These are phyloP conservation scores for Archilochus colubris DNA, from an alignment of 2,113 vertebrate species.

Conservation along the genomic window DNA sequence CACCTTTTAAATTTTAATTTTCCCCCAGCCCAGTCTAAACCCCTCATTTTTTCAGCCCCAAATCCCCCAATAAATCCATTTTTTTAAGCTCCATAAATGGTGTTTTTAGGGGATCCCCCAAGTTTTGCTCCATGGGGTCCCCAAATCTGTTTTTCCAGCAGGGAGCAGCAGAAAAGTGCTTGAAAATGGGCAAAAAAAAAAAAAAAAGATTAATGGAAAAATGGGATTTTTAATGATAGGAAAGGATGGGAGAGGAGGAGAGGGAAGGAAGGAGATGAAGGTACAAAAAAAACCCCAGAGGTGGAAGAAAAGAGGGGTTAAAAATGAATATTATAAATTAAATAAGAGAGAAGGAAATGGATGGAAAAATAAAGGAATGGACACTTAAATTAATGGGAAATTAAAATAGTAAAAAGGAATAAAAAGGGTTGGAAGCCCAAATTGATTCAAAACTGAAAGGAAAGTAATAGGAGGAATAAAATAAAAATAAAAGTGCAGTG, in stretches of 20 bases:
- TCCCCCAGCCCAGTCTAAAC: too few relatives aligned
- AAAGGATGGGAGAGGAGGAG: neutral
- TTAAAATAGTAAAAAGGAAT: neutral
- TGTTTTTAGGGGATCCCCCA: too few relatives aligned
- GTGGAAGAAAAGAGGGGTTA: too few relatives aligned
- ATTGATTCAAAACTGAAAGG: too few relatives aligned
- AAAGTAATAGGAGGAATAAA: neutral
- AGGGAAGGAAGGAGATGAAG: too few relatives aligned
- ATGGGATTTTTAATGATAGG: accelerated
- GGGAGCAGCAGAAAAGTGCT: too few relatives aligned
- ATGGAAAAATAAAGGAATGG: neutral
- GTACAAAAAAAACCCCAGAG: too few relatives aligned
- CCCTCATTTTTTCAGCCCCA: too few relatives aligned
- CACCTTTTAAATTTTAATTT: too few relatives aligned
- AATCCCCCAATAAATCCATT: neutral
- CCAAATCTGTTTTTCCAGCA: neutral
- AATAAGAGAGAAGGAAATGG: accelerated
- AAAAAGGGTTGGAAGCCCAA: neutral
- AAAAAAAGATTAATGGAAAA: neutral
- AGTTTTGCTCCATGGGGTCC: too few relatives aligned
- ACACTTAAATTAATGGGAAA: neutral
- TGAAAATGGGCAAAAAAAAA: neutral
- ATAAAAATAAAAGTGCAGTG: neutral
- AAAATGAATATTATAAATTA: too few relatives aligned
- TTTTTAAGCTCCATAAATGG: too few relatives aligned